phyloP scores from a whole-genome alignment of 2,113 vertebrate species.

The Holacanthus passer region DNA sequence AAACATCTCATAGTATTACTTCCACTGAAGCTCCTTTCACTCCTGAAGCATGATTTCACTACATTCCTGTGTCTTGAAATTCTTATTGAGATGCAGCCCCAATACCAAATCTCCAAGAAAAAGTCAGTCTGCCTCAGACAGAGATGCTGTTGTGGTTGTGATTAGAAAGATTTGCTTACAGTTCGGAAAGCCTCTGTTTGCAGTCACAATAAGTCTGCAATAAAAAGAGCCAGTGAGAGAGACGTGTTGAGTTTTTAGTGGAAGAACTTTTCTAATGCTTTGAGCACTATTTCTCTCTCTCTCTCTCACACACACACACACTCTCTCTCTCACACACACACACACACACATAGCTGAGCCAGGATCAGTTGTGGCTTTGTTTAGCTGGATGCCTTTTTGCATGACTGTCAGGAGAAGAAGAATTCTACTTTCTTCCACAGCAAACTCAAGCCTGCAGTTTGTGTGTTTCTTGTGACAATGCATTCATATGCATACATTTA shows the following conservation, averaged over 20 bases:
- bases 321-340: background rate
- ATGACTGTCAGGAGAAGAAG: constrained; percentile 1
- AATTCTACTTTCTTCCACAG: background rate
- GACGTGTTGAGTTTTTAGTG: constrained; percentile 2
- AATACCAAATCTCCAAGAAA: background rate
- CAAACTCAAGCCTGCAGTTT: constrained; percentile 5
- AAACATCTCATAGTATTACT: background rate
- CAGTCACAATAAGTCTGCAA: constrained; percentile 30
- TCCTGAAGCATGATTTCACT: constrained; percentile 4
- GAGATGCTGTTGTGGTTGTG: constrained; percentile 25
- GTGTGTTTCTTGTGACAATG: background rate
- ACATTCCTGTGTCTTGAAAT: background rate
- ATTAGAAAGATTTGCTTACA: constrained; percentile 41
- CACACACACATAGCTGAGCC: background rate
- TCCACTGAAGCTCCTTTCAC: background rate
- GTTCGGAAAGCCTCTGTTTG: constrained; percentile 22
- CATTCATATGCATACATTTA: background rate
- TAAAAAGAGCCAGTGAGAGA: constrained; percentile 7
- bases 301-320: constrained; percentile 8
- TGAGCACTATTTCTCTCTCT: background rate
- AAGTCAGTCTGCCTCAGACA: background rate
- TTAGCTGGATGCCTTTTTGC: background rate
- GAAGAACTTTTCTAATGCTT: background rate
- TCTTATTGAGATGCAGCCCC: background rate
- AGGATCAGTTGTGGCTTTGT: background rate